These are phyloP conservation scores for Drosophila truncata DNA, from an alignment of 1,140 invertebrate genomes.

Conservation along the genomic window DNA sequence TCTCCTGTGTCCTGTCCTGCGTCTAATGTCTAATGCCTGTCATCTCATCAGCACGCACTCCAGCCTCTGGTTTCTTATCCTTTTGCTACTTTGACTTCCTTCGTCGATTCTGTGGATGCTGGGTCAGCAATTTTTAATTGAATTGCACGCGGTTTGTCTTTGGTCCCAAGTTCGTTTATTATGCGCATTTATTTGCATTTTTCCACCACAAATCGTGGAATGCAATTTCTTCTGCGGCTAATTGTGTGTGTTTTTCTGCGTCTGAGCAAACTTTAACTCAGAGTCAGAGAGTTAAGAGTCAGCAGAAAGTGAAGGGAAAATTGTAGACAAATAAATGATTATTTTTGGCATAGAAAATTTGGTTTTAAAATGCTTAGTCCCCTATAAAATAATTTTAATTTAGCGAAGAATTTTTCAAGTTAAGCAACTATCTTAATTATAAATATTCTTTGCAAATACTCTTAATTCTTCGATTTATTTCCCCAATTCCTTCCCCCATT, in stretches of 20 bases:
- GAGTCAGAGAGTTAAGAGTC: slow-evolving; percentile 9
- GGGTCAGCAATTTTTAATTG: slow-evolving; percentile 83
- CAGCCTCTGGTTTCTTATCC: slow-evolving; percentile 26
- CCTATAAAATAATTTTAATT: background rate
- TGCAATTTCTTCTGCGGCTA: slow-evolving; percentile 52
- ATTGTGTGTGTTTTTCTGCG: slow-evolving; percentile 46
- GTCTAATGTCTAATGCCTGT: slow-evolving; percentile 41
- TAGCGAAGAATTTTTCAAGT: background rate
- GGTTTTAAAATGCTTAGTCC: background rate
- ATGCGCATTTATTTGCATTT: slow-evolving; percentile 76
- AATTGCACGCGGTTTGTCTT: slow-evolving; percentile 64
- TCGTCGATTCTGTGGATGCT: slow-evolving; percentile 33
- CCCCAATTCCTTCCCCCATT: background rate
- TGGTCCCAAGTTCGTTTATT: slow-evolving; percentile 52
- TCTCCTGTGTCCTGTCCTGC: slow-evolving; percentile 30
- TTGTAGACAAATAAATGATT: slow-evolving; percentile 1
- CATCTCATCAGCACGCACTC: slow-evolving; percentile 54
- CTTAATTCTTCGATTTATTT: background rate
- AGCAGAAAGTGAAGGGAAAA: slow-evolving; percentile 41
- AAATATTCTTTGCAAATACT: background rate
- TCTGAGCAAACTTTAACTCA: slow-evolving; percentile 37
- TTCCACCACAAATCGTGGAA: slow-evolving; percentile 46
- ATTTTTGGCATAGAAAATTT: background rate
- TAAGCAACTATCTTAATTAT: background rate
- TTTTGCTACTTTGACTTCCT: slow-evolving; percentile 53